Percentiles rank a stretch among this genome's conserved stretches.
Evolutionary conservation across 2,113 vertebrate species (phyloP).

Genomic region (Prochilodus magdalenae): DNA sequence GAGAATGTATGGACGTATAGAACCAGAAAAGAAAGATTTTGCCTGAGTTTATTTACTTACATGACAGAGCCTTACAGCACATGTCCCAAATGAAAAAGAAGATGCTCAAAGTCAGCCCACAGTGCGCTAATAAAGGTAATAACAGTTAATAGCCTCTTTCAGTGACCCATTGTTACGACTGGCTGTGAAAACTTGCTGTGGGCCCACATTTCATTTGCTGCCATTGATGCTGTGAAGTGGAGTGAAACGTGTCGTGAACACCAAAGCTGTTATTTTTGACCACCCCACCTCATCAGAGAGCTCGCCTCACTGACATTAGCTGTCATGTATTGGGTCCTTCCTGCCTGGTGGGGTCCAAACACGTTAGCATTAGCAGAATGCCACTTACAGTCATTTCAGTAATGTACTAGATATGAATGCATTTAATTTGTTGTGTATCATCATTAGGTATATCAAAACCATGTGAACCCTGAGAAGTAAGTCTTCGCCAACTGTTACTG

Average conservation of each 20-base stretch:
- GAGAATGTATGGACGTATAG: not conserved
- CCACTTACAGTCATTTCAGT: not conserved
- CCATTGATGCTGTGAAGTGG: not conserved
- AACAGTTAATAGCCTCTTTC: not conserved
- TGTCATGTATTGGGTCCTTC: not conserved
- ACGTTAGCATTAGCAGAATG: not conserved
- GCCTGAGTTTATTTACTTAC: not conserved
- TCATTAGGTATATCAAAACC: not conserved
- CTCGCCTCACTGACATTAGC: not conserved
- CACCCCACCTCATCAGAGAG: conserved; percentile 2
- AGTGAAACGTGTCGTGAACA: conserved; percentile 22
- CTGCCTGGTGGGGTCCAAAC: not conserved
- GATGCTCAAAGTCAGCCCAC: not conserved
- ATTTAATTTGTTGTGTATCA: not conserved
- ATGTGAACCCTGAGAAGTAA: not conserved
- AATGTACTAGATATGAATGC: not conserved
- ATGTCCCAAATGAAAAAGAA: not conserved
- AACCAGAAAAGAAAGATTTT: not conserved
- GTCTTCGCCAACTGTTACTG: not conserved
- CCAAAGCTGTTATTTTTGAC: conserved; percentile 9
- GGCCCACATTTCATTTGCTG: not conserved
- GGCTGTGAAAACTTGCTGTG: not conserved
- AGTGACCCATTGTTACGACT: not conserved
- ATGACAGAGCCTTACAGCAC: not conserved
- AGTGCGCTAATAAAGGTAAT: conserved; percentile 1